Percentiles rank a stretch among this genome's conserved stretches.
phyloP scores from a whole-genome alignment of 2,888 invertebrate species.

The Polydrusus tereticollis region DNA sequence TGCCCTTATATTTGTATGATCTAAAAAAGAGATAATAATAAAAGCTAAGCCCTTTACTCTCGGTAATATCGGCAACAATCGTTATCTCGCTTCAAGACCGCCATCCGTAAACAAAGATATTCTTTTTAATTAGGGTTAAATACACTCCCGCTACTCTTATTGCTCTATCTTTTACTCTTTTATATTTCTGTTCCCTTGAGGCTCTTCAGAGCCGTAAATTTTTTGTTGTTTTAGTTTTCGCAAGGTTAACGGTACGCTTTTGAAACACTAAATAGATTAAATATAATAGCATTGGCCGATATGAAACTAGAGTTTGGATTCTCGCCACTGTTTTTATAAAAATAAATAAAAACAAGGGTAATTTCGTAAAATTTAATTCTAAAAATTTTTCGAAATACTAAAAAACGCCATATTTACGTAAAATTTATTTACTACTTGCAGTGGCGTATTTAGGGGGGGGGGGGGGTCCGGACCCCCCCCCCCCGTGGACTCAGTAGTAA shows the following conservation, averaged over 20 bases:
- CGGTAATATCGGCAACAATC: constrained; percentile 52
- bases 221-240: constrained; percentile 17
- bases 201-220: constrained; percentile 13
- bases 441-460: no score
- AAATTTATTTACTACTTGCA: no score
- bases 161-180: constrained; percentile 37
- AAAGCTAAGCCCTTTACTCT: constrained; percentile 47
- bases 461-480: no score
- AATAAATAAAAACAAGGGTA: no score
- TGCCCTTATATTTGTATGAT: constrained; percentile 16
- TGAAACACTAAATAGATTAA: no score
- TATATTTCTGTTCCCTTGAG: constrained; percentile 19
- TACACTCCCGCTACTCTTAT: constrained; percentile 47
- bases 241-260: neutral
- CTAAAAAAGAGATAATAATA: constrained; percentile 17
- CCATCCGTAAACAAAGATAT: constrained; percentile 58
- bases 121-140: constrained; percentile 58
- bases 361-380: no score
- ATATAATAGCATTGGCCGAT: no score
- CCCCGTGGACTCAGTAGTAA: no score
- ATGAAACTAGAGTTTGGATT: no score
- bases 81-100: constrained; percentile 55
- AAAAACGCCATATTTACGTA: no score
- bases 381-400: no score
- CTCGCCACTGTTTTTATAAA: no score